Conservation (phyloP, 2,888 invertebrate genomes). For the Lasioglossum pauxillum region DNA sequence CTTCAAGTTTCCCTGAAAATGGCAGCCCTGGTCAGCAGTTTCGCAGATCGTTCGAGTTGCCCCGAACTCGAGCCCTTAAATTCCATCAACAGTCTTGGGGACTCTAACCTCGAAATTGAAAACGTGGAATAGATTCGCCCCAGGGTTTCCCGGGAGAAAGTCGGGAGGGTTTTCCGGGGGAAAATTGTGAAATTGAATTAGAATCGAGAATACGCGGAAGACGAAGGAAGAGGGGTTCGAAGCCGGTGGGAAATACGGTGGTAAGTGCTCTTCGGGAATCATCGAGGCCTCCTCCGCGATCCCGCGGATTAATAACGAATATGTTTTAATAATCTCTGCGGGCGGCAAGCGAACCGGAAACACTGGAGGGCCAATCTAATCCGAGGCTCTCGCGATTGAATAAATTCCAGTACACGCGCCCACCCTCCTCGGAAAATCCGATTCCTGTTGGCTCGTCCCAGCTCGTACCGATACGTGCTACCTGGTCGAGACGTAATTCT, state of each 20-base stretch:
- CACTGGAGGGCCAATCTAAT: slow-evolving; percentile 44
- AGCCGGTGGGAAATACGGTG: slow-evolving; percentile 51
- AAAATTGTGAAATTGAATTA: slow-evolving; percentile 7
- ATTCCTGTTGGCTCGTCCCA: background rate
- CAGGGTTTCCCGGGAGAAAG: background rate
- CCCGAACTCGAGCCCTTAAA: background rate
- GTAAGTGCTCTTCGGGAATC: slow-evolving; percentile 45
- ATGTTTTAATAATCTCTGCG: slow-evolving; percentile 64
- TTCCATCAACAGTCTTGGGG: background rate
- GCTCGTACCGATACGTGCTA: background rate
- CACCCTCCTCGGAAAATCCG: slow-evolving; percentile 3
- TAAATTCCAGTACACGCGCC: slow-evolving; percentile 35
- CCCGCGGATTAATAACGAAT: slow-evolving; percentile 56
- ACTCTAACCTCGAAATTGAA: background rate
- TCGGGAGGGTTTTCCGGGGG: background rate
- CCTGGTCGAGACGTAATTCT: background rate
- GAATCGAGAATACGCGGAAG: background rate
- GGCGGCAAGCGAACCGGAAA: slow-evolving; percentile 30
- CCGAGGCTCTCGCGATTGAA: slow-evolving; percentile 44
- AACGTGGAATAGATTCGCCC: background rate
- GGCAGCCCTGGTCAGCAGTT: background rate
- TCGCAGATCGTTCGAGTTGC: background rate
- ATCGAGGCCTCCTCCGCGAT: slow-evolving; percentile 10
- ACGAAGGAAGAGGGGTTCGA: background rate
- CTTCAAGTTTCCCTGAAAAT: background rate